These are phyloP conservation scores for Sepiola atlantica DNA, from an alignment of 2,888 invertebrate genomes.

Conservation along the genomic window DNA sequence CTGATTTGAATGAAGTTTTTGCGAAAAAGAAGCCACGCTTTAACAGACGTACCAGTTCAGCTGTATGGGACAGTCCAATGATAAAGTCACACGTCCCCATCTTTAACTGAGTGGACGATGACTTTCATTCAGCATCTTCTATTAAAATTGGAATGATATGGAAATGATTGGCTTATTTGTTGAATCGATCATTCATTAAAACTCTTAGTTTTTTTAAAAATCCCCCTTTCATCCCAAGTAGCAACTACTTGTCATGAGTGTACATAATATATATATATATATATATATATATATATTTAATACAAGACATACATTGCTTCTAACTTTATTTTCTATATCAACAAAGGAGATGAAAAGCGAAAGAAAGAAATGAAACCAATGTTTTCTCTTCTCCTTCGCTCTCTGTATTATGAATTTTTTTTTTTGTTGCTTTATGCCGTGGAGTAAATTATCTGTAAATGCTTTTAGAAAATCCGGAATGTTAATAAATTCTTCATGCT, in stretches of 20 bases:
- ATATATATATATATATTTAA: too few species aligned
- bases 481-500: neutral
- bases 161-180: neutral
- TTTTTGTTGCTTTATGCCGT: neutral
- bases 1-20: constrained; percentile 73
- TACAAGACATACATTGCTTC: neutral
- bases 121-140: neutral
- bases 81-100: constrained; percentile 54
- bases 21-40: constrained; percentile 70
- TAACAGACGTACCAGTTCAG: constrained; percentile 75
- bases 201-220: neutral
- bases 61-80: constrained; percentile 75
- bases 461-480: neutral
- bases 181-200: neutral
- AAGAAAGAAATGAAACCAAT: neutral
- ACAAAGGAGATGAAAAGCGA: neutral
- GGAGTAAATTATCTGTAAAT: neutral
- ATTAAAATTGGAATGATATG: neutral
- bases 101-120: neutral
- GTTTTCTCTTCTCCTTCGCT: neutral
- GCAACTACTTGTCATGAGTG: neutral
- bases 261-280: too few species aligned
- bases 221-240: neutral
- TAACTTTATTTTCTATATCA: neutral
- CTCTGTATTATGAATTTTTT: neutral